These are phyloP conservation scores for Sebastolobus alascanus DNA, from an alignment of 2,797 vertebrate species.

Conservation along the genomic window DNA sequence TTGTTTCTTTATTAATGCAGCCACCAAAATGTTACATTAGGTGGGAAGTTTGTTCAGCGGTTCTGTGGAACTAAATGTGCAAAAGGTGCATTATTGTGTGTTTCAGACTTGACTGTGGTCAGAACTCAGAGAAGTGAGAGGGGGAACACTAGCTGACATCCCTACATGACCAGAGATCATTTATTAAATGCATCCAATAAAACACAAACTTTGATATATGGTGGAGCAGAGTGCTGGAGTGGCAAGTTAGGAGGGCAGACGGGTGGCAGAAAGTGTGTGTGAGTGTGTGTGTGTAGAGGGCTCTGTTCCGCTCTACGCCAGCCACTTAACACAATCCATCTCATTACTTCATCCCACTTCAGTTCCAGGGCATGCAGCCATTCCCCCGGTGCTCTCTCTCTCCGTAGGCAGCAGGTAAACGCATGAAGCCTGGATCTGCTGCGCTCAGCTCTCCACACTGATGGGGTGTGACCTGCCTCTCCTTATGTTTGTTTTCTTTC, in stretches of 20 bases:
- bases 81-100: constrained; percentile 11
- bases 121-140: constrained; percentile 14
- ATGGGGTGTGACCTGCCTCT: constrained; percentile 77
- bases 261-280: constrained; percentile 33
- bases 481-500: constrained; percentile 86
- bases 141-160: constrained; percentile 39
- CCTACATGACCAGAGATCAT: constrained; percentile 62
- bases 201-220: constrained; percentile 77
- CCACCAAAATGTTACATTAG: constrained; percentile 51
- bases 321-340: constrained; percentile 78
- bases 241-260: constrained; percentile 46
- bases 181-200: constrained; percentile 77
- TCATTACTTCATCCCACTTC: constrained; percentile 74
- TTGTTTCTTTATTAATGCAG: constrained; percentile 62
- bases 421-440: constrained; percentile 65
- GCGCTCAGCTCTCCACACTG: constrained; percentile 66
- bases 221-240: constrained; percentile 64
- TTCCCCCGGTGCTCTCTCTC: constrained; percentile 40
- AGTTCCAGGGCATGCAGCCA: constrained; percentile 55
- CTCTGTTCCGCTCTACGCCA: constrained; percentile 44
- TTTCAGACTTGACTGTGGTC: constrained; percentile 11
- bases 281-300: constrained; percentile 20
- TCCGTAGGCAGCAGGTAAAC: constrained; percentile 70
- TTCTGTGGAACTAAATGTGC: constrained; percentile 31
- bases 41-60: constrained; percentile 54